phyloP scores from a whole-genome alignment of 2,797 vertebrate genomes.

The Discoglossus pictus region DNA sequence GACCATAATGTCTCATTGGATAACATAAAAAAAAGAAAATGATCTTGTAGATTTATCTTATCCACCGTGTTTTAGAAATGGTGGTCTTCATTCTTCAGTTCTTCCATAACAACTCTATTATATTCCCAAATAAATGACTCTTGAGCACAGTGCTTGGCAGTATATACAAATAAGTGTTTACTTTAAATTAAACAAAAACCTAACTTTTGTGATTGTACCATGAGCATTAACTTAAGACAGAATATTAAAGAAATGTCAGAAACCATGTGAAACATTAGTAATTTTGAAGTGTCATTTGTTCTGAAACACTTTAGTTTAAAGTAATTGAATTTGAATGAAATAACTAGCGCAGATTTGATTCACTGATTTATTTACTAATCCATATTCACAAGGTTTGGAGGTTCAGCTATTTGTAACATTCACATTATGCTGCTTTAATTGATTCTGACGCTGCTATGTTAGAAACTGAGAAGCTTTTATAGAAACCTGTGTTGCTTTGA shows the following conservation, averaged over 20 bases:
- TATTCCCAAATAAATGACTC: background rate
- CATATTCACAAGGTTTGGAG: constrained; percentile 23
- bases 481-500: constrained; percentile 7
- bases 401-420: constrained; percentile 32
- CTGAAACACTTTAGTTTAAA: constrained; percentile 19
- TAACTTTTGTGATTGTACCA: background rate
- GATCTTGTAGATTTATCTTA: too few relatives aligned
- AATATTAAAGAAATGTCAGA: constrained; percentile 30
- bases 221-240: constrained; percentile 10
- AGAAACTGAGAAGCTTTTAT: constrained; percentile 11
- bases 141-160: background rate
- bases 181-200: background rate
- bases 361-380: constrained; percentile 40
- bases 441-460: constrained; percentile 26
- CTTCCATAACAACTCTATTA: too few relatives aligned
- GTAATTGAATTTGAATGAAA: constrained; percentile 39
- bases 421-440: constrained; percentile 37
- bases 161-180: background rate
- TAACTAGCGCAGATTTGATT: constrained; percentile 37
- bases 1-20: too few relatives aligned
- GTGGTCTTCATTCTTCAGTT: too few relatives aligned
- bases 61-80: too few relatives aligned
- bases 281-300: constrained; percentile 34
- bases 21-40: too few relatives aligned
- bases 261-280: constrained; percentile 35